Conservation (phyloP, 2,888 invertebrate species). For the Ptilodon capucinus region DNA sequence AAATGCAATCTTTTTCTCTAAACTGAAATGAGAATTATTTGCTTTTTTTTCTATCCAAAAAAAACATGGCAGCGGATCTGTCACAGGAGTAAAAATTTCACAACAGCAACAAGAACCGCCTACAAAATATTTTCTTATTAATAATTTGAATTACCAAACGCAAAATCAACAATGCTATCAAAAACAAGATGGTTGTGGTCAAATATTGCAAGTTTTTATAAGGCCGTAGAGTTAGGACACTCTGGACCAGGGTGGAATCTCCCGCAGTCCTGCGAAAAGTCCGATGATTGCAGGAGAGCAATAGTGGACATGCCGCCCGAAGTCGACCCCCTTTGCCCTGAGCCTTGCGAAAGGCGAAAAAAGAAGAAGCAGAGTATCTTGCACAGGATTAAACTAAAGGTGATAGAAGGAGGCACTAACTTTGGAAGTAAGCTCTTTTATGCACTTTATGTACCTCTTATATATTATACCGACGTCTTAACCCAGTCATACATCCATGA, state of each 20-base stretch:
- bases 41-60: background rate
- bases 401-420: conserved; percentile 71
- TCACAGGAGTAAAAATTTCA: conserved; percentile 26
- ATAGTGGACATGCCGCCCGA: conserved; percentile 55
- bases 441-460: too few relatives aligned
- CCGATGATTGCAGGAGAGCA: conserved; percentile 55
- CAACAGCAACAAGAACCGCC: conserved; percentile 44
- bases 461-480: background rate
- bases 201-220: conserved; percentile 25
- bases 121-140: conserved; percentile 17
- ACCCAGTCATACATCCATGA: too few relatives aligned
- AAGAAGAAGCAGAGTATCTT: conserved; percentile 58
- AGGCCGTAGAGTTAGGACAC: conserved; percentile 16
- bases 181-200: conserved; percentile 39
- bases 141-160: conserved; percentile 20
- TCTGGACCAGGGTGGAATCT: conserved; percentile 18
- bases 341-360: conserved; percentile 46
- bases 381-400: conserved; percentile 63
- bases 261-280: conserved; percentile 43
- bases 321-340: conserved; percentile 50
- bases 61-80: background rate
- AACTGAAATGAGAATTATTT: background rate
- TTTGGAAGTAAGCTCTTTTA: conserved; percentile 65
- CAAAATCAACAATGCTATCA: conserved; percentile 30
- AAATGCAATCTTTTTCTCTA: background rate